Evolutionary conservation across 2,113 vertebrate species (phyloP).

Genomic region (Trematomus loennbergii): DNA sequence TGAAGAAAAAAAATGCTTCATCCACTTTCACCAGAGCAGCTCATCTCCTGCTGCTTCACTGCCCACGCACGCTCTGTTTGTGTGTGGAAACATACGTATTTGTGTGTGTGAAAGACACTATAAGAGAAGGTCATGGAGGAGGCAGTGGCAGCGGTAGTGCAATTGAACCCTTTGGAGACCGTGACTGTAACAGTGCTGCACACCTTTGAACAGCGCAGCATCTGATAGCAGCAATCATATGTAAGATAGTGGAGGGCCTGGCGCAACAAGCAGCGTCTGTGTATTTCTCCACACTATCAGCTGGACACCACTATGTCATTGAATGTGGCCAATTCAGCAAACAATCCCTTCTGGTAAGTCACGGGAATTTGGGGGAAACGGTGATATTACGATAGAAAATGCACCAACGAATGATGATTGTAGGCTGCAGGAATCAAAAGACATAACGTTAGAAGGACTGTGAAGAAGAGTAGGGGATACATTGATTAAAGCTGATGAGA

Average conservation of each 20-base stretch:
- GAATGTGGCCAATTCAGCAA: conserved; percentile 26
- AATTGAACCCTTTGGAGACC: conserved; percentile 61
- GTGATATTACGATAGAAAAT: no score
- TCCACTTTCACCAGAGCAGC: conserved; percentile 49
- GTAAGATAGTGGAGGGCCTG: conserved; percentile 29
- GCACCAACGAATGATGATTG: background rate
- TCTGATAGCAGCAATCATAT: conserved; percentile 62
- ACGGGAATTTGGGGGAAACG: background rate
- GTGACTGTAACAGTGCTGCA: conserved; percentile 46
- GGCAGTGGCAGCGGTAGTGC: conserved; percentile 46
- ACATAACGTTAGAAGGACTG: background rate
- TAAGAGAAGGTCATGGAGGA: conserved; percentile 70
- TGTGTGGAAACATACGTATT: background rate
- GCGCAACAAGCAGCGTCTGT: conserved; percentile 28
- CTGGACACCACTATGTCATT: conserved; percentile 25
- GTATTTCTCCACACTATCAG: conserved; percentile 9
- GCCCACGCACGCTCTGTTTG: conserved; percentile 60
- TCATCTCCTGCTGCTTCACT: conserved; percentile 75
- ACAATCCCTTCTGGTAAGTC: conserved; percentile 25
- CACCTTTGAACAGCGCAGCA: conserved; percentile 34
- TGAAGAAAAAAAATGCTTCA: conserved; percentile 59
- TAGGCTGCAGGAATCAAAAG: conserved; percentile 12
- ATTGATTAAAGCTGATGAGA: no score
- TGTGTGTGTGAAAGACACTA: conserved; percentile 28
- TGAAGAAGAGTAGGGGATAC: background rate